Percentiles rank a stretch among this genome's conserved stretches.
Conservation (phyloP, 1,140 invertebrate genomes). For the Hyles vespertilio region DNA sequence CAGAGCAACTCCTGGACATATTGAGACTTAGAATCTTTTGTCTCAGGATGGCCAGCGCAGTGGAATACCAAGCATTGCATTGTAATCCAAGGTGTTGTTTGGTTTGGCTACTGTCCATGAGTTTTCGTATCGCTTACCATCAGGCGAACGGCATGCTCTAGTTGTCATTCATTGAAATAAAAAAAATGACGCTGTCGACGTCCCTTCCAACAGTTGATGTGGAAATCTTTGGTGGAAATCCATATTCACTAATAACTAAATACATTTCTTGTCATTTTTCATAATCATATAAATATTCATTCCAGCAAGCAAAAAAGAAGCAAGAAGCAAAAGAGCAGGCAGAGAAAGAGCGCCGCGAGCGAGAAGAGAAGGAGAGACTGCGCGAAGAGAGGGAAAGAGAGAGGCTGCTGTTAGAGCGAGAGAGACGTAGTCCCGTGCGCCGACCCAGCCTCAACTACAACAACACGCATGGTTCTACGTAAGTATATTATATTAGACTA, state of each 20-base stretch:
- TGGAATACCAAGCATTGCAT: too few species aligned
- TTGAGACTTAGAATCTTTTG: too few species aligned
- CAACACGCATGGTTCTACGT: conserved; percentile 2
- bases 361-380: conserved; percentile 50
- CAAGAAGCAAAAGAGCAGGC: conserved; percentile 66
- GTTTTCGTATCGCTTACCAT: too few species aligned
- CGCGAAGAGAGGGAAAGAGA: conserved; percentile 42
- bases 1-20: too few species aligned
- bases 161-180: too few species aligned
- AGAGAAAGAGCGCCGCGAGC: conserved; percentile 55
- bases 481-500: conserved; percentile 13
- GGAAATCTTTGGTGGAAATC: not conserved
- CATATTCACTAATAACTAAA: not conserved
- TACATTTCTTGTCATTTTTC: not conserved
- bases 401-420: conserved; percentile 25
- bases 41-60: too few species aligned
- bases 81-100: too few species aligned
- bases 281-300: too few species aligned
- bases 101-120: too few species aligned
- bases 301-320: conserved; percentile 63
- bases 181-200: too few species aligned
- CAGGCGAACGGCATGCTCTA: too few species aligned
- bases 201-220: not conserved
- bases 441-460: conserved; percentile 30
- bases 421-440: conserved; percentile 31